Evolutionary conservation across 2,888 invertebrate genomes (phyloP).

Genomic region (Allophyes oxyacanthae): DNA sequence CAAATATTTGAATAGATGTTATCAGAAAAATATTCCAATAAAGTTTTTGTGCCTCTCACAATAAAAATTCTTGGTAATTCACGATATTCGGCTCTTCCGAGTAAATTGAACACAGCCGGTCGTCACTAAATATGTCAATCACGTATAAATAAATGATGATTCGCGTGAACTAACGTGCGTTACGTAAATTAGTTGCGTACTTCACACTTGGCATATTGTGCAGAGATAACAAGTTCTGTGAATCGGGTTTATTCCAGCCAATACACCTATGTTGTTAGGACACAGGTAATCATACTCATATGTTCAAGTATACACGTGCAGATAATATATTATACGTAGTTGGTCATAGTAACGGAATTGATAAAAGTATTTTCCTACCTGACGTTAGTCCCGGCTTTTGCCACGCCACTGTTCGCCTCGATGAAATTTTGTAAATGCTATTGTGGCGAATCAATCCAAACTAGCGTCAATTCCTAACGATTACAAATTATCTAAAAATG

Average conservation of each 20-base stretch:
- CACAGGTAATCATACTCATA: background rate
- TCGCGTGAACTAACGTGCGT: slow-evolving; percentile 49
- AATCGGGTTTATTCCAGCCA: slow-evolving; percentile 59
- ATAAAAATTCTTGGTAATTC: slow-evolving; percentile 48
- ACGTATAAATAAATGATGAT: slow-evolving; percentile 54
- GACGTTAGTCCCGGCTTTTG: too few relatives aligned
- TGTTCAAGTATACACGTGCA: too few relatives aligned
- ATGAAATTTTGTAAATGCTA: too few relatives aligned
- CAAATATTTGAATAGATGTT: slow-evolving; percentile 26
- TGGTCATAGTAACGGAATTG: too few relatives aligned
- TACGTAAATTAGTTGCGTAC: slow-evolving; percentile 58
- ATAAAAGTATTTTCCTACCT: too few relatives aligned
- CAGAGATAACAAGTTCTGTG: slow-evolving; percentile 57
- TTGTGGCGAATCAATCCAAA: too few relatives aligned
- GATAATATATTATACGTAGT: too few relatives aligned
- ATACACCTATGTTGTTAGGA: slow-evolving; percentile 13
- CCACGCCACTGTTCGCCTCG: too few relatives aligned
- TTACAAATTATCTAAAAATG: too few relatives aligned
- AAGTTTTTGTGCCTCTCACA: slow-evolving; percentile 24
- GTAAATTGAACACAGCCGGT: slow-evolving; percentile 42
- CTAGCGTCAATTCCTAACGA: too few relatives aligned
- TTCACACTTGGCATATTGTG: slow-evolving; percentile 56
- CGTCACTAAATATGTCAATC: slow-evolving; percentile 54
- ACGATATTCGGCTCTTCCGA: slow-evolving; percentile 52
- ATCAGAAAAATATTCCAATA: slow-evolving; percentile 38